These are phyloP conservation scores for Palythoa heliodiscus DNA, from an alignment of 92 coral and sea anemone species.

Conservation along the genomic window DNA sequence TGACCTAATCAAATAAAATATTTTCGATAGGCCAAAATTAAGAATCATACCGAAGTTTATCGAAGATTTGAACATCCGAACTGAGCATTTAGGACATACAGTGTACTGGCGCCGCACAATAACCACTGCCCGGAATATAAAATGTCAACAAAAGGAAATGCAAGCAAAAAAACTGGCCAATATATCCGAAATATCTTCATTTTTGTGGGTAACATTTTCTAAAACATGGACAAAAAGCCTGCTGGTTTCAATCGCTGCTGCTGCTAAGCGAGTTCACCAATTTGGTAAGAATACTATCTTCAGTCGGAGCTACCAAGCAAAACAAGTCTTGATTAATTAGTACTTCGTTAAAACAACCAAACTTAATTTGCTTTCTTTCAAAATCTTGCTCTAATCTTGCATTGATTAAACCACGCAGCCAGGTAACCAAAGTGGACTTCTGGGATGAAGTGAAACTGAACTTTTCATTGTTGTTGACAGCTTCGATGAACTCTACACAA, in stretches of 20 bases:
- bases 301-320: background rate
- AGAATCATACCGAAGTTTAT: no score
- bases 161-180: no score
- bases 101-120: no score
- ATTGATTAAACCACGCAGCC: conserved; percentile 23
- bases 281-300: background rate
- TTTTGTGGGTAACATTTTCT: background rate
- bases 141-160: no score
- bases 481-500: conserved; percentile 32
- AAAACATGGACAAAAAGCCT: background rate
- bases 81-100: no score
- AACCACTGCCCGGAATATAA: no score
- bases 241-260: background rate
- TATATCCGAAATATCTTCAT: no score
- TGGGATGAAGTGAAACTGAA: conserved; percentile 25
- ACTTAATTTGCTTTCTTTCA: background rate
- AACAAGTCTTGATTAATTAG: conserved; percentile 24
- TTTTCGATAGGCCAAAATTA: no score
- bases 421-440: conserved; percentile 32
- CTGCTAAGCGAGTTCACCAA: conserved; percentile 4
- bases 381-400: background rate
- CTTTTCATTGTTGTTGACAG: conserved; percentile 18
- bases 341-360: conserved; percentile 16
- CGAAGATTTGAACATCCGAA: no score
- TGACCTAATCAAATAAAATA: no score